Conservation (phyloP, 2,888 invertebrate species). For the Eilema caniola region DNA sequence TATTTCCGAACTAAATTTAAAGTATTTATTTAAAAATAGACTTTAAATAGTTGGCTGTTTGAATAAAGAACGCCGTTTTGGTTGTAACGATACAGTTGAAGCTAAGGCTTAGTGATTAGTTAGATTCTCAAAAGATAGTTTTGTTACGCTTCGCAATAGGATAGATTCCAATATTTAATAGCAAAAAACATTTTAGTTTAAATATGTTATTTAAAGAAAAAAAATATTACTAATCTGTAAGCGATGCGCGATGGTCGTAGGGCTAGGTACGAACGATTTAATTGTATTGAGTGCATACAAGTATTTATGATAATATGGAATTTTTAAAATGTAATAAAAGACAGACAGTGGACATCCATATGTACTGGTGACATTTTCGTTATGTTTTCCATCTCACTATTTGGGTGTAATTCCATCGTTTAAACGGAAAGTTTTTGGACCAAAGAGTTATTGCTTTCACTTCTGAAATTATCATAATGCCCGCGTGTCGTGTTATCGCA, state of each 20-base stretch:
- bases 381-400: constrained; percentile 58
- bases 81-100: constrained; percentile 65
- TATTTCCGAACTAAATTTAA: constrained; percentile 38
- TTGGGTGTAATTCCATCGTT: constrained; percentile 46
- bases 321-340: constrained; percentile 63
- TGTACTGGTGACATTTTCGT: constrained; percentile 59
- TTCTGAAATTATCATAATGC: not conserved
- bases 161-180: constrained; percentile 72
- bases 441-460: constrained; percentile 8
- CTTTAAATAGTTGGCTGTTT: constrained; percentile 48
- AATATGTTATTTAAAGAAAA: constrained; percentile 56
- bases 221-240: constrained; percentile 53
- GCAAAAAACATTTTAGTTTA: constrained; percentile 71
- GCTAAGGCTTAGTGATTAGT: constrained; percentile 80
- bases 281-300: constrained; percentile 71
- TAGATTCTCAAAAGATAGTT: constrained; percentile 79
- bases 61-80: constrained; percentile 60
- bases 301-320: constrained; percentile 64
- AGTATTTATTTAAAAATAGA: constrained; percentile 48
- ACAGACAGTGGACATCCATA: constrained; percentile 63
- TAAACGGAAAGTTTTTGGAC: constrained; percentile 27
- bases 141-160: constrained; percentile 78
- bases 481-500: not conserved
- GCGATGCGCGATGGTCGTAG: constrained; percentile 50
- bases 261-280: constrained; percentile 58